Conservation (phyloP, 2,113 vertebrate genomes). For the Aplodontia rufa region DNA sequence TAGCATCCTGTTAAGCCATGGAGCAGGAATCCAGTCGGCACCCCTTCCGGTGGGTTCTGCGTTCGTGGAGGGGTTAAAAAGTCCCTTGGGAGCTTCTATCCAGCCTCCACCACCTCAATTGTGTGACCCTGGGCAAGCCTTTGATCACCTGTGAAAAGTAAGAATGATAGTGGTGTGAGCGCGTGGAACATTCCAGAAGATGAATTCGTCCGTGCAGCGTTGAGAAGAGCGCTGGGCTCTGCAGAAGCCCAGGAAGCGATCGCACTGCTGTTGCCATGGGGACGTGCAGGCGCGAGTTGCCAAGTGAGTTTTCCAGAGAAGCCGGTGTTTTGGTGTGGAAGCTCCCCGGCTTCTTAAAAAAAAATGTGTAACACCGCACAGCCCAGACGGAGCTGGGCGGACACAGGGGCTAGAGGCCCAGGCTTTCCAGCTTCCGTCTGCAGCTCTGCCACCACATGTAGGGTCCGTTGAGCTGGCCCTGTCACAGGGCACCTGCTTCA, state of each 20-base stretch:
- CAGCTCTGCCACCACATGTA: neutral
- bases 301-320: neutral
- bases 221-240: neutral
- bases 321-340: neutral
- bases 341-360: neutral
- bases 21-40: neutral
- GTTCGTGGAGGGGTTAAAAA: neutral
- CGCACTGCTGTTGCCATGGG: conserved; percentile 11
- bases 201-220: neutral
- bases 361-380: neutral
- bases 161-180: neutral
- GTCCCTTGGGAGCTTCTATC: neutral
- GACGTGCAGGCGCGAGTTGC: neutral
- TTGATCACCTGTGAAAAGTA: neutral
- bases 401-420: fast-evolving
- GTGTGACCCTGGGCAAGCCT: neutral
- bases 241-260: neutral
- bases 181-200: neutral
- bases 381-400: neutral
- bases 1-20: neutral
- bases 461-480: neutral
- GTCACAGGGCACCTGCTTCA: neutral
- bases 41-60: neutral
- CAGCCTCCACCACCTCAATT: neutral
- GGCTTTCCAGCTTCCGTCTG: neutral